These are phyloP conservation scores for Lycopodina hypogea DNA, from an alignment of 37 sponge, comb jelly and placozoan genomes.

Conservation along the genomic window DNA sequence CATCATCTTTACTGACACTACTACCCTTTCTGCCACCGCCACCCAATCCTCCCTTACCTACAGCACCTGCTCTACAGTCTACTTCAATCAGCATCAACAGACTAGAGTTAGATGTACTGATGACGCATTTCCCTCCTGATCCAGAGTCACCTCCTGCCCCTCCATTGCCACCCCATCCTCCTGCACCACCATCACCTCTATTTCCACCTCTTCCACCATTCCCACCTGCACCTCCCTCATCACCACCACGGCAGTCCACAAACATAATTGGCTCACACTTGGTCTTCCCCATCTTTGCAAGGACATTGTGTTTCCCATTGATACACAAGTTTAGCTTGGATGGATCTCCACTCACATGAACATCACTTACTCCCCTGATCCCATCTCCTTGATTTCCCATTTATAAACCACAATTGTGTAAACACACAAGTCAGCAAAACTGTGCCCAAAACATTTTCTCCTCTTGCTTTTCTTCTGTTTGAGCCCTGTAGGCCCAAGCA, in stretches of 20 bases:
- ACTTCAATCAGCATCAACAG: conserved; percentile 73
- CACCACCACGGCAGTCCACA: conserved; percentile 77
- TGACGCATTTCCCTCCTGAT: conserved; percentile 54
- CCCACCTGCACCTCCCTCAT: conserved; percentile 48
- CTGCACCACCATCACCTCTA: conserved; percentile 69
- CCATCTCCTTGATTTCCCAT: conserved; percentile 34
- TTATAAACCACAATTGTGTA: too few relatives aligned
- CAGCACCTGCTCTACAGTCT: conserved; percentile 46
- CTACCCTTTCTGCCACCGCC: conserved; percentile 65
- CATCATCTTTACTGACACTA: too few relatives aligned
- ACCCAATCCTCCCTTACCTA: conserved; percentile 49
- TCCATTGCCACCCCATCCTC: conserved; percentile 78
- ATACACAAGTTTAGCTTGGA: conserved; percentile 33
- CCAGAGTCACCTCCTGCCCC: conserved; percentile 77
- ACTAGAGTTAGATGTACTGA: conserved; percentile 40
- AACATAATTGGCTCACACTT: conserved; percentile 57
- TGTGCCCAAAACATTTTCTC: too few relatives aligned
- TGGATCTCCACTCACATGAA: conserved; percentile 46
- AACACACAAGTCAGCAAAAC: too few relatives aligned
- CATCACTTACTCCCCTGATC: conserved; percentile 23
- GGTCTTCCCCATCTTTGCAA: conserved; percentile 60
- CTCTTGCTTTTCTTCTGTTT: too few relatives aligned
- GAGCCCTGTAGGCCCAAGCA: too few relatives aligned
- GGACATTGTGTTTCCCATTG: conserved; percentile 10
- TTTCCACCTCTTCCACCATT: conserved; percentile 64